Conservation (phyloP, 2,113 vertebrate species). For the Melanerpes formicivorus region DNA sequence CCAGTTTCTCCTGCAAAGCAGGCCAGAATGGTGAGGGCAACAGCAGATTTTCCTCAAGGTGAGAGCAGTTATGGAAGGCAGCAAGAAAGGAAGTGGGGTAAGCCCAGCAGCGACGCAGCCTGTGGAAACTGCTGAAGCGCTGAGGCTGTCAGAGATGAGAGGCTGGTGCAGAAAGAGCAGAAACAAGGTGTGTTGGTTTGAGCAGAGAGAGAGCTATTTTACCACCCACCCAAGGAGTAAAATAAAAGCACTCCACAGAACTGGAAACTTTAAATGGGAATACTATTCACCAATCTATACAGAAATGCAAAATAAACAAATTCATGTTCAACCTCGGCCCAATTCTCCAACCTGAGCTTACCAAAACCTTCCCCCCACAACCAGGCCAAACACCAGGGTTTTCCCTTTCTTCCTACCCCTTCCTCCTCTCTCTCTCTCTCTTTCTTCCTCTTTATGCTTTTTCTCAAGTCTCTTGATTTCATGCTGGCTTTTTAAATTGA, state of each 20-base stretch:
- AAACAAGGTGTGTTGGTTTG: neutral
- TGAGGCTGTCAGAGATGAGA: neutral
- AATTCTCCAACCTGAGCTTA: no score
- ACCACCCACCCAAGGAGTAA: no score
- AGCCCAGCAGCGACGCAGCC: neutral
- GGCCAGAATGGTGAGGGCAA: neutral
- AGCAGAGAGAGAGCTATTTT: no score
- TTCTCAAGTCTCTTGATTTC: constrained; percentile 78
- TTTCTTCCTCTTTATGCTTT: constrained; percentile 63
- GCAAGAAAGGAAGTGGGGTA: neutral
- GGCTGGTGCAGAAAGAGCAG: neutral
- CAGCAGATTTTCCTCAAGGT: neutral
- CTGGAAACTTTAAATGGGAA: no score
- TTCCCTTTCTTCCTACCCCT: constrained; percentile 16
- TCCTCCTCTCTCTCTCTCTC: constrained; percentile 48
- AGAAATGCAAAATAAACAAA: no score
- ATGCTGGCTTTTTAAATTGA: constrained; percentile 88
- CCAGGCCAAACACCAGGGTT: neutral
- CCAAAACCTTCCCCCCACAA: no score
- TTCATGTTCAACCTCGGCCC: no score
- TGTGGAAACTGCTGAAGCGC: neutral
- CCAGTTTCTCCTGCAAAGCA: neutral
- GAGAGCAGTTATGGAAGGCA: neutral
- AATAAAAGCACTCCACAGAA: no score
- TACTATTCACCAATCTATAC: no score